A percentile compares a stretch with the other conserved stretches of the same genome.
Conservation (phyloP, 2,797 vertebrate genomes). For the Microchirus variegatus region DNA sequence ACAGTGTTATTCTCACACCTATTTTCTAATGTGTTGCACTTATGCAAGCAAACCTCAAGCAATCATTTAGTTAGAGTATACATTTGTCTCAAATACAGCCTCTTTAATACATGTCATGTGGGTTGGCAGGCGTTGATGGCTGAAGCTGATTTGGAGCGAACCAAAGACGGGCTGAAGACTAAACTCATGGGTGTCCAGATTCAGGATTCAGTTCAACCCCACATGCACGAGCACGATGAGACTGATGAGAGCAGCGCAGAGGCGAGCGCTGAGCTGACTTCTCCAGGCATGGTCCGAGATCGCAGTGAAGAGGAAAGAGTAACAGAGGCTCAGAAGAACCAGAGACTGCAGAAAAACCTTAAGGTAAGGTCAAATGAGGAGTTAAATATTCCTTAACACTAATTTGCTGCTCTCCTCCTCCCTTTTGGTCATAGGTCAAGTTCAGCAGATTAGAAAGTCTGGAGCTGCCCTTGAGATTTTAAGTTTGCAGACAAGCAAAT, state of each 20-base stretch:
- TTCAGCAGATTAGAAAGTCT: conserved; percentile 14
- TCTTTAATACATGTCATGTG: conserved; percentile 30
- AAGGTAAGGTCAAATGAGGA: conserved; percentile 79
- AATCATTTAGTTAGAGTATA: too few relatives aligned
- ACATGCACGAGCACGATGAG: conserved; percentile 92
- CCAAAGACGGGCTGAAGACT: conserved; percentile 90
- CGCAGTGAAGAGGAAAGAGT: conserved; percentile 95
- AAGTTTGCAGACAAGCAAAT: conserved; percentile 16
- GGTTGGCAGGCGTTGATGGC: conserved; percentile 86
- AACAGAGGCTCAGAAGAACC: conserved; percentile 96
- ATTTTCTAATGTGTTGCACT: too few relatives aligned
- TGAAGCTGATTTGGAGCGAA: conserved; percentile 92
- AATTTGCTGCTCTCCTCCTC: not conserved
- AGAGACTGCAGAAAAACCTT: conserved; percentile 93
- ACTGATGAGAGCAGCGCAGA: conserved; percentile 95
- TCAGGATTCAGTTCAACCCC: conserved; percentile 82
- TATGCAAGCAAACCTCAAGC: too few relatives aligned
- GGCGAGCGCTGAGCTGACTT: conserved; percentile 91
- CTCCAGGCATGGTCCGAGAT: conserved; percentile 88
- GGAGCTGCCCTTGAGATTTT: conserved; percentile 13
- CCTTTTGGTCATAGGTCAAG: conserved; percentile 15
- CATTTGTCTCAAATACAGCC: not conserved
- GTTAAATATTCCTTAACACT: not conserved
- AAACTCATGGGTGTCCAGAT: conserved; percentile 91
- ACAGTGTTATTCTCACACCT: too few relatives aligned